These are phyloP conservation scores for Agelastica alni DNA, from an alignment of 2,888 invertebrate genomes.

Conservation along the genomic window DNA sequence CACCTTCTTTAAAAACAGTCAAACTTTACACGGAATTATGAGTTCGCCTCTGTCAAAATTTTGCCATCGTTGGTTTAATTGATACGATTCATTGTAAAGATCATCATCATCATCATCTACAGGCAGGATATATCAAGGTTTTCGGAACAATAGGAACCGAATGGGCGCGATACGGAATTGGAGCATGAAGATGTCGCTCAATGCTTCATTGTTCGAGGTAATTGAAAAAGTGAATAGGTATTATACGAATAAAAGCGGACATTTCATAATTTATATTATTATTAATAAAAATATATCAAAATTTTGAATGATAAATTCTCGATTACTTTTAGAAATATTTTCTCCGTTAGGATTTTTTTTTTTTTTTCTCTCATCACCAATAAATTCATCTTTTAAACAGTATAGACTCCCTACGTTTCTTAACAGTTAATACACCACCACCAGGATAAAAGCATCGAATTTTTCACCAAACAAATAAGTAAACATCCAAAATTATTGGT, in stretches of 20 bases:
- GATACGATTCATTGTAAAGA: conserved; percentile 25
- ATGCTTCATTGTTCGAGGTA: conserved; percentile 19
- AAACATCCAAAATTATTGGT: no score
- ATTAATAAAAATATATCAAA: not conserved
- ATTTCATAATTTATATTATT: conserved; percentile 1
- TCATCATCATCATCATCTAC: conserved; percentile 7
- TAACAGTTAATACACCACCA: no score
- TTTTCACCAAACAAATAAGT: no score
- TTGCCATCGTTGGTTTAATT: conserved; percentile 27
- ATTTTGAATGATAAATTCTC: not conserved
- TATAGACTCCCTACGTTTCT: no score
- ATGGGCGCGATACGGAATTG: conserved; percentile 35
- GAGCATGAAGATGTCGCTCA: conserved; percentile 30
- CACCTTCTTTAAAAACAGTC: not conserved
- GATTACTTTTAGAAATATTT: no score
- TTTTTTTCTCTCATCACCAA: no score
- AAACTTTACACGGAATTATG: no score
- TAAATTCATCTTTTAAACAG: no score
- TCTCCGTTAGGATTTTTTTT: no score
- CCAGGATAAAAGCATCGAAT: no score
- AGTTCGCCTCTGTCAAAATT: conserved; percentile 17
- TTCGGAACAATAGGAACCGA: conserved; percentile 27
- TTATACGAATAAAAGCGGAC: conserved; percentile 11
- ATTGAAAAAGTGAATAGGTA: conserved; percentile 23
- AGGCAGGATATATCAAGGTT: conserved; percentile 35